Base-by-base conservation (phyloP, 2,888 invertebrate genomes). In the Barypeithes pellucidus region DNA sequence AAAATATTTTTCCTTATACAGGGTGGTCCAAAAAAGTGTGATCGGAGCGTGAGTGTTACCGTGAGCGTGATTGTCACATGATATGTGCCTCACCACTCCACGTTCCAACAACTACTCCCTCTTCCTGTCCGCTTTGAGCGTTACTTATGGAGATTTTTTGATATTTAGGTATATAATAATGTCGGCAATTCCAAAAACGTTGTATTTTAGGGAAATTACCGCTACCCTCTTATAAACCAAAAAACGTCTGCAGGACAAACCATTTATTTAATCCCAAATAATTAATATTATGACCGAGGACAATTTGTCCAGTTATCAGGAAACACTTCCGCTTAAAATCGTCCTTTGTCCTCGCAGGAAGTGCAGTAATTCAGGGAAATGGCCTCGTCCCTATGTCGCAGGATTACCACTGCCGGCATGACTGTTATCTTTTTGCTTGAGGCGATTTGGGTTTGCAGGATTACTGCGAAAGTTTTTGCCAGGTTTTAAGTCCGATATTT, bases 291-390 rank as follows among this genome's bases (percentile, higher is more conserved):
- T 36, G 3, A 52, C 39, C 9, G 52, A 50, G 33, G 14, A 52
- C 69, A 52, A 62, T 69, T 69, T 69, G 61, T 62, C 62, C 62
- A 24, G 69, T 69, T 69, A 69, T 69, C 69, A 61, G 69, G 52
- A 52, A 69, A 24, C 29, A 43, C 11, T 62, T 62, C 62, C 54
- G 33, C 24, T 67, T 22, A 22, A 33, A 65, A 65, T 45, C 18
- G 54, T 57, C 70, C 63, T 70, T 70, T 65, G 57, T 70, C 70
- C 70, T 43, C 18, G 39, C 65, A 65, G 65, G 52, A 65, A 65
- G 20, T 20, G 33, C 52, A 47, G 22, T 50, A 52, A 50, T 65
- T 65, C 65, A 36, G 50, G 52, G 36, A 65, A 65, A 65, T 52
- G 65, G 65, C 50, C 52, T 65, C 65, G 39, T 65, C 65, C 52